A percentile compares a stretch with the other conserved stretches of the same genome.
Evolutionary conservation across 2,113 vertebrate species (phyloP).

Genomic region (Seriola aureovittata): DNA sequence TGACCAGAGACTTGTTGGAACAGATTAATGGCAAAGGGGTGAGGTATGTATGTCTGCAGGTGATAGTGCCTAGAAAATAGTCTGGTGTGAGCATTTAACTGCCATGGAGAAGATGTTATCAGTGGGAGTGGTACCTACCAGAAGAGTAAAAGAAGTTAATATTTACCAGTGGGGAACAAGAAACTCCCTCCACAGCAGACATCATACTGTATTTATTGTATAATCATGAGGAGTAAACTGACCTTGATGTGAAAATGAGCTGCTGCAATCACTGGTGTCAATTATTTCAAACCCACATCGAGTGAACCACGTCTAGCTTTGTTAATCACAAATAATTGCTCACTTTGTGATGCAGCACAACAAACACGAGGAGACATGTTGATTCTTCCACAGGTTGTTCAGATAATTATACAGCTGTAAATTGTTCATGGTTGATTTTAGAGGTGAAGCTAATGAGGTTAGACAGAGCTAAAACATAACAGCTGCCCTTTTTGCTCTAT

Average conservation of each 20-base stretch:
- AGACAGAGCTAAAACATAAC: not conserved
- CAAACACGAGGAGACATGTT: constrained; percentile 26
- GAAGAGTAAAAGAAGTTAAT: not conserved
- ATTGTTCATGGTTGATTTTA: constrained; percentile 22
- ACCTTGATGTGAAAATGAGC: too few species aligned
- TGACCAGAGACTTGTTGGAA: not conserved
- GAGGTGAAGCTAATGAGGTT: constrained; percentile 26
- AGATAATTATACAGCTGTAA: constrained; percentile 20
- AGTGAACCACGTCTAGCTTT: not conserved
- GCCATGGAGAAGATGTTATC: not conserved
- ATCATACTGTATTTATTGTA: not conserved
- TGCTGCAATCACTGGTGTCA: not conserved
- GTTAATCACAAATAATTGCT: constrained; percentile 7
- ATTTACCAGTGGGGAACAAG: not conserved
- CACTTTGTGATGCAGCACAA: not conserved
- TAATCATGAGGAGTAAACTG: too few species aligned
- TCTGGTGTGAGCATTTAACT: not conserved
- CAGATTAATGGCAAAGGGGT: not conserved
- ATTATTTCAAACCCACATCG: not conserved
- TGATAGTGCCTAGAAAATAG: not conserved
- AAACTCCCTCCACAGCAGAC: not conserved
- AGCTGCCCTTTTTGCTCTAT: not conserved
- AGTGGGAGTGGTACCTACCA: not conserved
- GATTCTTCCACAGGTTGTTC: constrained; percentile 6
- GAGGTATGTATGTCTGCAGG: constrained; percentile 1